A percentile compares a stretch with the other conserved stretches of the same genome.
These are phyloP conservation scores for Morinoia aosen DNA, from an alignment of 2,888 invertebrate genomes.

Conservation along the genomic window DNA sequence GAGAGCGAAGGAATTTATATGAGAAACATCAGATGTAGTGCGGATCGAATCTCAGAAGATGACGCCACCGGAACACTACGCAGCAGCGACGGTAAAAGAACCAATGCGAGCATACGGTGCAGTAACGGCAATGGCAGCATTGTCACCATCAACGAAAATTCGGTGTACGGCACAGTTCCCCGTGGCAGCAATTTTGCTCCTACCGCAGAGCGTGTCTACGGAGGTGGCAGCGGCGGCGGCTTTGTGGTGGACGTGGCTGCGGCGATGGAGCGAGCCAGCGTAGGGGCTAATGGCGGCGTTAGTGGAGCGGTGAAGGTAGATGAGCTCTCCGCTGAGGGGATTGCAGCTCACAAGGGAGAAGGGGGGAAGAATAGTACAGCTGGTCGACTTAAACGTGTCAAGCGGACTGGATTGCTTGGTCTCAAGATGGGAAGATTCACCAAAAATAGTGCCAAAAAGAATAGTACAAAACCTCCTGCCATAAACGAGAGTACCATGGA, in stretches of 20 bases:
- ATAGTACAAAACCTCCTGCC: conserved; percentile 40
- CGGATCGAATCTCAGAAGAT: background rate
- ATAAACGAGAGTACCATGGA: background rate
- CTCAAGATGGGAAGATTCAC: conserved; percentile 52
- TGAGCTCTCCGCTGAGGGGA: background rate
- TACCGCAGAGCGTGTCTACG: background rate
- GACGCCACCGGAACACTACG: background rate
- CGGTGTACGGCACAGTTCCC: conserved; percentile 25
- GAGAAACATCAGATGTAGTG: conserved; percentile 12
- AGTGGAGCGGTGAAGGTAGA: background rate
- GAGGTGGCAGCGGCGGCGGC: background rate
- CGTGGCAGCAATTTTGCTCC: background rate
- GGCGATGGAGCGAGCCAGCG: background rate
- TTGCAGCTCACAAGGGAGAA: background rate
- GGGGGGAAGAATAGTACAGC: conserved; percentile 12
- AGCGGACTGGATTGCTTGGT: conserved; percentile 1
- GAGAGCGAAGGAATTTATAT: conserved; percentile 52
- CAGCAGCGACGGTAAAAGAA: background rate
- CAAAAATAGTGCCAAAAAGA: conserved; percentile 51
- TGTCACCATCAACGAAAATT: background rate
- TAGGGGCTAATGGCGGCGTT: background rate
- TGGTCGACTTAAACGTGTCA: conserved; percentile 18
- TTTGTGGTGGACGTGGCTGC: conserved; percentile 44
- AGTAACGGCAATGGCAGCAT: background rate
- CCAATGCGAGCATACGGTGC: background rate